Percentiles rank a stretch among this genome's conserved stretches.
Evolutionary conservation across 2,113 vertebrate genomes (phyloP).

Genomic region (Theristicus caerulescens): DNA sequence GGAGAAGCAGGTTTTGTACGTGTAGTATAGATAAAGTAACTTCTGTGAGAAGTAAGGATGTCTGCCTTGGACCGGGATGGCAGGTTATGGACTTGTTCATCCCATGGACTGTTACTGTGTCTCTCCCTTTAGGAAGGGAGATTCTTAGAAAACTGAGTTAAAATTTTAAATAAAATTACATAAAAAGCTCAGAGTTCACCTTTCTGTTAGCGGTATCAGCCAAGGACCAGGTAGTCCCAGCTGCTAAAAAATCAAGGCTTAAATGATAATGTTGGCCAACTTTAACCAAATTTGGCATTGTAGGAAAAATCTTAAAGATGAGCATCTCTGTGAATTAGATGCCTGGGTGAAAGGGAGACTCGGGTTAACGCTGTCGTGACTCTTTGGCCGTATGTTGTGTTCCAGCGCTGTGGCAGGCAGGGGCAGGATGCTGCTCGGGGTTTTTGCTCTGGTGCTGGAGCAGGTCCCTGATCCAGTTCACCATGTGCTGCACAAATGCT

Average conservation of each 20-base stretch:
- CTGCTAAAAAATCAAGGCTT: not conserved
- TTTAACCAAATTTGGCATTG: not conserved
- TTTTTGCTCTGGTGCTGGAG: not conserved
- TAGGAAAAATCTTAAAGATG: not conserved
- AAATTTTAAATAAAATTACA: not conserved
- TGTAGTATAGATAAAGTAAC: not conserved
- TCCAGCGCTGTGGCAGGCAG: no score
- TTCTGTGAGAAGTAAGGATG: not conserved
- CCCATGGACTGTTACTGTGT: not conserved
- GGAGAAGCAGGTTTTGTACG: not conserved
- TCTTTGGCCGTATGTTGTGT: not conserved
- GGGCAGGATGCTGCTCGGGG: not conserved
- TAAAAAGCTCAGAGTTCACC: not conserved
- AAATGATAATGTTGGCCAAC: not conserved
- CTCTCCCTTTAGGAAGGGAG: not conserved
- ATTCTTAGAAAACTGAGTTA: not conserved
- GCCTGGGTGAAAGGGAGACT: not conserved
- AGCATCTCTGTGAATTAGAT: not conserved
- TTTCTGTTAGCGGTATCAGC: not conserved
- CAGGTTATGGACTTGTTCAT: not conserved
- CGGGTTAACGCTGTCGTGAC: accelerated
- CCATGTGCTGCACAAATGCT: not conserved
- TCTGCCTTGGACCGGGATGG: not conserved
- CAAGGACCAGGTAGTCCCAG: not conserved
- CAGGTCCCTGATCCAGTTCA: not conserved